Conservation (phyloP, 1,140 invertebrate genomes). For the Mamestra configurata region DNA sequence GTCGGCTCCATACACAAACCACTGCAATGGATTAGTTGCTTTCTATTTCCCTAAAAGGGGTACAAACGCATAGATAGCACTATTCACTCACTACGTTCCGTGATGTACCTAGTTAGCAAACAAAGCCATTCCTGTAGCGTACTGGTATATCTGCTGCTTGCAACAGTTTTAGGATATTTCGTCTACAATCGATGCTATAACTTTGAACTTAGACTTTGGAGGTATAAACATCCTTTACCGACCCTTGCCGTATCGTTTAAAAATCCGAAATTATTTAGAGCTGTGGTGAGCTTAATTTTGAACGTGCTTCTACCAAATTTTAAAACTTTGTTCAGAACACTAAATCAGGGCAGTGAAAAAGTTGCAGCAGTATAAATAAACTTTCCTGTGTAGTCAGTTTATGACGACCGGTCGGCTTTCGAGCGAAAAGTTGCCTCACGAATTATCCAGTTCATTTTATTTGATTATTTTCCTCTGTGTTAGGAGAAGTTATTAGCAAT, state of each 20-base stretch:
- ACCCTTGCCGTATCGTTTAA: background rate
- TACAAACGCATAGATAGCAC: too few species aligned
- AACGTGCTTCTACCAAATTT: constrained; percentile 32
- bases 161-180: background rate
- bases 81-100: too few species aligned
- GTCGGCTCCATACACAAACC: constrained; percentile 84
- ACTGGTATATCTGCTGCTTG: background rate
- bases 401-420: constrained; percentile 27
- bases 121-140: background rate
- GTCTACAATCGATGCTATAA: too few species aligned
- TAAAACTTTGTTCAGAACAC: constrained; percentile 32
- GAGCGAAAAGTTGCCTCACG: constrained; percentile 30
- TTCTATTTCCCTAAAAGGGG: too few species aligned
- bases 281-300: background rate
- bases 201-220: too few species aligned
- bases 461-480: constrained; percentile 10
- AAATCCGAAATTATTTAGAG: constrained; percentile 6
- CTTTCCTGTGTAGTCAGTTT: constrained; percentile 38
- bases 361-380: constrained; percentile 45
- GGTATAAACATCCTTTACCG: background rate
- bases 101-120: background rate
- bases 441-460: constrained; percentile 22
- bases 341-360: constrained; percentile 49
- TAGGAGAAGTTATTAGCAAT: constrained; percentile 15
- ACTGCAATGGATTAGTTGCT: too few species aligned